Conservation (phyloP, 2,113 vertebrate genomes). For the Pantherophis guttatus region DNA sequence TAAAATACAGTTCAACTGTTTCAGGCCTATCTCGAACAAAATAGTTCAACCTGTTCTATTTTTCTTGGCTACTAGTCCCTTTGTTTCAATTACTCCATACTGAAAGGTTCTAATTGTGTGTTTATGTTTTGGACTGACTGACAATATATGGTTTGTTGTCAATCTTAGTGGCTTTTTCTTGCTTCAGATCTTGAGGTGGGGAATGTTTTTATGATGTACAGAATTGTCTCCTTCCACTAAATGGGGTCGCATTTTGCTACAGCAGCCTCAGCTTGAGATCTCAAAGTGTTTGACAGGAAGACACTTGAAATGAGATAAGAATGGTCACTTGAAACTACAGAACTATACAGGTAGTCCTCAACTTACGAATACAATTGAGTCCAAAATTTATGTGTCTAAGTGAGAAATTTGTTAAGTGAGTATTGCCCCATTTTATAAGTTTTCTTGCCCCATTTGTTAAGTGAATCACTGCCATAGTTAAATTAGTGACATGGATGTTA, state of each 20-base stretch:
- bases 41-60: not conserved
- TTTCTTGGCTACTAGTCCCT: not conserved
- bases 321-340: not conserved
- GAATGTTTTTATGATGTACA: not conserved
- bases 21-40: not conserved
- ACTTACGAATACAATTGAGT: not conserved
- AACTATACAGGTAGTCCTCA: not conserved
- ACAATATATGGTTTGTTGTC: not conserved
- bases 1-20: not conserved
- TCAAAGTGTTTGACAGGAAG: not conserved
- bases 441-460: not conserved
- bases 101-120: not conserved
- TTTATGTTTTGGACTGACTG: not conserved
- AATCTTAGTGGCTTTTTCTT: not conserved
- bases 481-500: not conserved
- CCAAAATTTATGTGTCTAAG: not conserved
- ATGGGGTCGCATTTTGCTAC: not conserved
- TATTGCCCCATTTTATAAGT: not conserved
- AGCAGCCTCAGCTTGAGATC: not conserved
- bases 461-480: not conserved
- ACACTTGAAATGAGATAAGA: not conserved
- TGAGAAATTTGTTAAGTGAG: not conserved
- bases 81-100: not conserved
- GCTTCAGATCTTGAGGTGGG: not conserved
- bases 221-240: not conserved